Percentiles rank a stretch among this genome's conserved stretches.
Evolutionary conservation across 2,113 vertebrate species (phyloP).

Genomic region (Zapus hudsonius): DNA sequence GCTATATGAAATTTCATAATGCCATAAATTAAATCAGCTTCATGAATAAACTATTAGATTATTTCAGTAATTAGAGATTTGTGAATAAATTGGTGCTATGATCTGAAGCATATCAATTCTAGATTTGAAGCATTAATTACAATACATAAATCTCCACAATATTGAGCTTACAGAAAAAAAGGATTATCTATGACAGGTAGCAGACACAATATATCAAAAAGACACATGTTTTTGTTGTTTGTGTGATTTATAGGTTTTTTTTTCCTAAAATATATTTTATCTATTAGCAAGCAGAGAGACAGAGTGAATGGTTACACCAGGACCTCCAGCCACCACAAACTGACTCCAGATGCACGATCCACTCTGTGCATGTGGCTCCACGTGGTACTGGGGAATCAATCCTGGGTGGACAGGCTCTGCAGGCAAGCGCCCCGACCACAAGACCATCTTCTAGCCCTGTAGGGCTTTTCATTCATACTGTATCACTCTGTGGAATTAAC

Average conservation of each 20-base stretch:
- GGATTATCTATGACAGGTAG: not conserved
- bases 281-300: too few relatives aligned
- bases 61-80: conserved; percentile 27
- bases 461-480: not conserved
- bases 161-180: not conserved
- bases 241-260: conserved; percentile 10
- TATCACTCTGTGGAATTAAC: not conserved
- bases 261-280: too few relatives aligned
- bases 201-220: not conserved
- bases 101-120: conserved; percentile 33
- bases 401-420: too few relatives aligned
- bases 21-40: conserved; percentile 42
- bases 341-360: too few relatives aligned
- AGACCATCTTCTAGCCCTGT: too few relatives aligned
- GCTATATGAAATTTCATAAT: conserved; percentile 28
- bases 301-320: too few relatives aligned
- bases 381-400: too few relatives aligned
- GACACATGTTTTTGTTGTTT: not conserved
- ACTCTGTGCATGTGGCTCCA: too few relatives aligned
- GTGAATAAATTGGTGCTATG: conserved; percentile 21
- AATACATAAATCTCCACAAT: not conserved
- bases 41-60: conserved; percentile 34
- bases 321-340: too few relatives aligned
- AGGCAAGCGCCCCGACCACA: too few relatives aligned
- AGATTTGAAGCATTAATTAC: conserved; percentile 20